Conservation (phyloP, 2,888 invertebrate species). For the Epirrita christyi region DNA sequence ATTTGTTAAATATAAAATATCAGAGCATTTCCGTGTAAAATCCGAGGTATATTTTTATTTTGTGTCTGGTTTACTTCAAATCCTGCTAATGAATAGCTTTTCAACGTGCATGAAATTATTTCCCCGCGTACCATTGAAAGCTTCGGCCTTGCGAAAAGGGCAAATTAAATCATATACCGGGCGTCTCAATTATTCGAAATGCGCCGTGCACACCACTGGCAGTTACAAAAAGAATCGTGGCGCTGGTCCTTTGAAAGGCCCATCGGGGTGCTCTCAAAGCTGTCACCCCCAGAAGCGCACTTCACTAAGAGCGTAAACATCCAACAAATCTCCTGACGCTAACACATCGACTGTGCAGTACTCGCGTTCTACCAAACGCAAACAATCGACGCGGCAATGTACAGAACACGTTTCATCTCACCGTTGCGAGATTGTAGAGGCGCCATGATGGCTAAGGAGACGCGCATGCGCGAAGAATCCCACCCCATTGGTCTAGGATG, state of each 20-base stretch:
- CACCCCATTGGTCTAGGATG: slow-evolving; percentile 81
- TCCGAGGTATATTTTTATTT: slow-evolving; percentile 25
- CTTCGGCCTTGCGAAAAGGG: slow-evolving; percentile 66
- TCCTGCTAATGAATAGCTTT: slow-evolving; percentile 47
- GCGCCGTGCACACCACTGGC: slow-evolving; percentile 68
- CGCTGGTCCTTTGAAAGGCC: slow-evolving; percentile 80
- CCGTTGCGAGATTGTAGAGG: slow-evolving; percentile 59
- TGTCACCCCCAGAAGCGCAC: slow-evolving; percentile 78
- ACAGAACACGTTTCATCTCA: slow-evolving; percentile 48
- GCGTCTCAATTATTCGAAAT: slow-evolving; percentile 80
- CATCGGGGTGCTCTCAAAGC: slow-evolving; percentile 78
- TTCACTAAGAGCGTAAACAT: slow-evolving; percentile 66
- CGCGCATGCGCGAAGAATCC: slow-evolving; percentile 74
- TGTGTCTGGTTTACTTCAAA: slow-evolving; percentile 31
- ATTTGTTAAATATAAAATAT: neutral
- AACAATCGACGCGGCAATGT: slow-evolving; percentile 66
- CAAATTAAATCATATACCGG: slow-evolving; percentile 81
- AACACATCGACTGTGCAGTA: slow-evolving; percentile 56
- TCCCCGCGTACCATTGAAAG: slow-evolving; percentile 54
- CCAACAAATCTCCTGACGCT: slow-evolving; percentile 47
- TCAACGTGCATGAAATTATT: slow-evolving; percentile 53
- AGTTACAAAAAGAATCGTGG: slow-evolving; percentile 76
- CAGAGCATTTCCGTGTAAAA: slow-evolving; percentile 9
- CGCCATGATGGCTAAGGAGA: slow-evolving; percentile 75
- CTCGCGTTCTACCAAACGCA: slow-evolving; percentile 34